These are phyloP conservation scores for Pontoporia blainvillei DNA, from an alignment of 2,113 vertebrate species.

Conservation along the genomic window DNA sequence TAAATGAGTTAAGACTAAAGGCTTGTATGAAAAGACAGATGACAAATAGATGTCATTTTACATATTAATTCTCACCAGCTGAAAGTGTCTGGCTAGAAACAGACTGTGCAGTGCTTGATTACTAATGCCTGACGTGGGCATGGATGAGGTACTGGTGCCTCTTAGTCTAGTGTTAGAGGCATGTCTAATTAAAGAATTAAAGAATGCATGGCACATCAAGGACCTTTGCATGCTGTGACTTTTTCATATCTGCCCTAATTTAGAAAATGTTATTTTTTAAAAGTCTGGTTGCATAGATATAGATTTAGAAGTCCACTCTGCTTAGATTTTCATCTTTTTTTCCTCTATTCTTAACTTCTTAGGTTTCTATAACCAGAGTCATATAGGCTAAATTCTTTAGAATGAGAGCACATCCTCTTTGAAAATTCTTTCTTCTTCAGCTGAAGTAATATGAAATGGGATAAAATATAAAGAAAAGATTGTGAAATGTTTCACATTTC, in stretches of 20 bases:
- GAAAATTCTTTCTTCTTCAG: not conserved
- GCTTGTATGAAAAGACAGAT: not conserved
- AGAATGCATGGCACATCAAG: not conserved
- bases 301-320: not conserved
- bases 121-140: not conserved
- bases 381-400: not conserved
- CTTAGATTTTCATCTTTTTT: not conserved
- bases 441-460: conserved; percentile 6
- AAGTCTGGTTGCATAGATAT: not conserved
- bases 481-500: conserved; percentile 24
- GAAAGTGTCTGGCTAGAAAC: not conserved
- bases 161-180: not conserved
- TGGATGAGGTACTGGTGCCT: not conserved
- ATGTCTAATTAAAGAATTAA: not conserved
- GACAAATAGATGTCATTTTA: not conserved
- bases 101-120: not conserved
- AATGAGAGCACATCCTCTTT: not conserved
- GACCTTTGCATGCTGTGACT: not conserved
- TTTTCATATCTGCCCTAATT: not conserved
- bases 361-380: not conserved
- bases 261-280: not conserved
- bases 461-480: not conserved
- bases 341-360: not conserved
- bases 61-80: not conserved
- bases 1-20: not conserved